These are phyloP conservation scores for Rhodinocichla rosea DNA, from an alignment of 2,113 vertebrate species.

Conservation along the genomic window DNA sequence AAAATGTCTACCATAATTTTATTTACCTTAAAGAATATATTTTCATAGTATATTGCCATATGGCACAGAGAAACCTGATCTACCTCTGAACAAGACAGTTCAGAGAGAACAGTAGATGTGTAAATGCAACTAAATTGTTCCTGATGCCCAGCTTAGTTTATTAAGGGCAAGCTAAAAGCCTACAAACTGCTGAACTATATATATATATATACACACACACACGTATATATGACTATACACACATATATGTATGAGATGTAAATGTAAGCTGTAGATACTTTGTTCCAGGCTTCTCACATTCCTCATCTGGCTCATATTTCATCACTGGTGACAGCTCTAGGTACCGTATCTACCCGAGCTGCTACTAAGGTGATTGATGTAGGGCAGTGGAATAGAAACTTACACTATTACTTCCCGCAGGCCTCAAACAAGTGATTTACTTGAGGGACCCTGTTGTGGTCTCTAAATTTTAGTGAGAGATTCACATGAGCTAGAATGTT, in stretches of 20 bases:
- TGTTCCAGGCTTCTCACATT: not conserved
- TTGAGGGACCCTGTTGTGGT: not conserved
- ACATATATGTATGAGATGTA: not conserved
- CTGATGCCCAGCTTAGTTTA: not conserved
- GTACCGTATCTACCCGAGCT: not conserved
- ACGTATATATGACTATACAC: too few species aligned
- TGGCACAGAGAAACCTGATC: not conserved
- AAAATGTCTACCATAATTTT: not conserved
- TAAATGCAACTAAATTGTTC: not conserved
- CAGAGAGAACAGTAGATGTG: not conserved
- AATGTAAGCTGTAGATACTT: not conserved
- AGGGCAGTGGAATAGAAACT: not conserved
- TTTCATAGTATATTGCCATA: not conserved
- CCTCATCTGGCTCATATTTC: not conserved
- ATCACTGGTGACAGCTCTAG: not conserved
- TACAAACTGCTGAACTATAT: not conserved
- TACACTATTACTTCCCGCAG: not conserved
- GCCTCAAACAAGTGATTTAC: not conserved
- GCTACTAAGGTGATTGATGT: not conserved
- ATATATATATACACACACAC: too few species aligned
- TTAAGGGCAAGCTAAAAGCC: not conserved
- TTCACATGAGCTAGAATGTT: not conserved
- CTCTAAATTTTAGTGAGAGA: not conserved
- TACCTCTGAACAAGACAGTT: not conserved
- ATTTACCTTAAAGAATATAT: not conserved